Percentiles rank a stretch among this genome's conserved stretches.
Conservation (phyloP, 2,888 invertebrate species). For the Rhagonycha fulva region DNA sequence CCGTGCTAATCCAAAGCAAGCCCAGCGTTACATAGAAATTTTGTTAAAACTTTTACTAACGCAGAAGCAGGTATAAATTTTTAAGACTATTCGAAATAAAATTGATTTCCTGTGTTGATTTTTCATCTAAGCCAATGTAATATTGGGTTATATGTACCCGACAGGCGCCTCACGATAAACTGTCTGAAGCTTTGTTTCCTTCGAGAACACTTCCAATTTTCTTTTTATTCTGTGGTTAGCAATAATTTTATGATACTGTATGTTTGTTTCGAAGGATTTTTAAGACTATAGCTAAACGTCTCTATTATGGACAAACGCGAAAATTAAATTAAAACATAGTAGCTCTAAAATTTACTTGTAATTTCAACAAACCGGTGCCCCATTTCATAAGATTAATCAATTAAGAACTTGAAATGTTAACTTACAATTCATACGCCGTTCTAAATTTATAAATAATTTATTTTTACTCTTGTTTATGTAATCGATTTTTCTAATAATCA, state of each 20-base stretch:
- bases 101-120: not conserved
- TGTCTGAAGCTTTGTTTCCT: not conserved
- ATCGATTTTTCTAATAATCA: not conserved
- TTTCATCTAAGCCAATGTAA: no score
- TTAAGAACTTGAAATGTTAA: not conserved
- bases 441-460: not conserved
- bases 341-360: not conserved
- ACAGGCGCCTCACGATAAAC: not conserved
- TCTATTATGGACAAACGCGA: no score
- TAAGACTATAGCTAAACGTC: not conserved
- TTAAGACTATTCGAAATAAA: not conserved
- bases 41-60: no score
- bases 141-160: not conserved
- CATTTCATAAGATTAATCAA: not conserved
- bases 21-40: no score
- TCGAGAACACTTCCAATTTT: not conserved
- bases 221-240: not conserved
- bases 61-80: not conserved
- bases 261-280: not conserved
- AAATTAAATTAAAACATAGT: not conserved
- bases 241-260: not conserved
- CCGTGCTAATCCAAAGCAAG: no score
- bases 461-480: not conserved
- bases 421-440: not conserved
- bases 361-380: not conserved